phyloP scores from a whole-genome alignment of 2,113 vertebrate species.

The Vombatus ursinus region DNA sequence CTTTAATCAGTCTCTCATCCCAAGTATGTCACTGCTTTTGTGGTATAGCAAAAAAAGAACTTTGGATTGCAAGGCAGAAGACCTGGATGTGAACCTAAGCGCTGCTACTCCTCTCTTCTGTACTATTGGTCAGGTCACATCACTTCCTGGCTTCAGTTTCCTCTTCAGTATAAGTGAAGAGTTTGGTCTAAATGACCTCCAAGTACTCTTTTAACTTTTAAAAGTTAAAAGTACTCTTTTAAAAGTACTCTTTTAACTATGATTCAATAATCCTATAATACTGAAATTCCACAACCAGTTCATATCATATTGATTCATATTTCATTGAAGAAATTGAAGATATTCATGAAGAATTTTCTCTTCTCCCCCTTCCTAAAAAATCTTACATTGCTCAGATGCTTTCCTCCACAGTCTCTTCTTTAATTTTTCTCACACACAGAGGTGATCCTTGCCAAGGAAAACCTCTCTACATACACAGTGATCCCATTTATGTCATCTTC shows the following conservation, averaged over 20 bases:
- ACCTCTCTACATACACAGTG: not conserved
- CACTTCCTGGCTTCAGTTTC: not conserved
- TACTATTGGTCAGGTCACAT: not conserved
- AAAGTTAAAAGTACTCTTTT: too few relatives aligned
- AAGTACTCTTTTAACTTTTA: not conserved
- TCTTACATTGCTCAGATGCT: not conserved
- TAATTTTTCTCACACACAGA: not conserved
- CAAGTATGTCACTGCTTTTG: not conserved
- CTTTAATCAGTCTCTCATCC: not conserved
- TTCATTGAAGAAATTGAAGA: not conserved
- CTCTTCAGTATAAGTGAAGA: not conserved
- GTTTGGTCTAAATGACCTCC: not conserved
- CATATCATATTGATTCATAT: not conserved
- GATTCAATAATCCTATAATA: not conserved
- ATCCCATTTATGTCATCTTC: not conserved
- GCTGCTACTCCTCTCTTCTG: not conserved
- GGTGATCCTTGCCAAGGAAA: not conserved
- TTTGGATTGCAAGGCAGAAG: not conserved
- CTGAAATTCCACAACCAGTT: not conserved
- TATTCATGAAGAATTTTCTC: not conserved
- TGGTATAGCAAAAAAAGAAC: not conserved
- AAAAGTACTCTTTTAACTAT: not conserved
- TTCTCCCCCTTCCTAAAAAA: not conserved
- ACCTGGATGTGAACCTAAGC: not conserved
- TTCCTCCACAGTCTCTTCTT: not conserved